A percentile compares a stretch with the other conserved stretches of the same genome.
phyloP scores from a whole-genome alignment of 2,113 vertebrate genomes.

The Lipophrys pholis region DNA sequence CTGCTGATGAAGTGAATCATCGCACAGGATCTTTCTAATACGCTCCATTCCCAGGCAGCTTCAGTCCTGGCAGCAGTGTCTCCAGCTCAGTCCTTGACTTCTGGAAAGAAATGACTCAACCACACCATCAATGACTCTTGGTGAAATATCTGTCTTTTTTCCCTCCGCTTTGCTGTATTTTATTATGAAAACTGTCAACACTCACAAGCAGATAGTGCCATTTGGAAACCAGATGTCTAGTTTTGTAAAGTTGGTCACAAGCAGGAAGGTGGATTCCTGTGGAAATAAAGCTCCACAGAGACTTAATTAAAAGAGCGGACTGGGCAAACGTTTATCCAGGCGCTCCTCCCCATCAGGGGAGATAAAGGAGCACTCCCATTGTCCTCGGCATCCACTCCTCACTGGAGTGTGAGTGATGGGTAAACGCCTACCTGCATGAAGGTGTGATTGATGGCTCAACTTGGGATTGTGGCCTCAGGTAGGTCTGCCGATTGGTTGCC shows the following conservation, averaged over 20 bases:
- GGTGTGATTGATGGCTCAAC: slow-evolving; percentile 75
- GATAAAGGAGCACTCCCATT: slow-evolving; percentile 73
- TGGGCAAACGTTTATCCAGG: slow-evolving; percentile 79
- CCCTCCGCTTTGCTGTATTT: slow-evolving; percentile 35
- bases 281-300: slow-evolving; percentile 74
- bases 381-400: slow-evolving; percentile 66
- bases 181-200: slow-evolving; percentile 27
- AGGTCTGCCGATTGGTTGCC: slow-evolving; percentile 43
- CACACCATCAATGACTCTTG: slow-evolving; percentile 25
- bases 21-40: slow-evolving; percentile 52
- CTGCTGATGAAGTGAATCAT: slow-evolving; percentile 69
- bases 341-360: slow-evolving; percentile 60
- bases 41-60: slow-evolving; percentile 18
- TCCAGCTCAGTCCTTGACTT: slow-evolving; percentile 27
- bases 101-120: slow-evolving; percentile 63
- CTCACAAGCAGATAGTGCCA: slow-evolving; percentile 40
- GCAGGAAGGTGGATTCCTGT: slow-evolving; percentile 71
- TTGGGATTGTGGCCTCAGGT: slow-evolving; percentile 63
- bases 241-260: slow-evolving; percentile 55
- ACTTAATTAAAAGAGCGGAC: slow-evolving; percentile 73
- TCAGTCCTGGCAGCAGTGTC: slow-evolving; percentile 36
- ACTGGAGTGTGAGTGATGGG: slow-evolving; percentile 76
- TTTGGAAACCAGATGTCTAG: slow-evolving; percentile 73
- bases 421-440: slow-evolving; percentile 76
- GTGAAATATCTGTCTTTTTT: slow-evolving; percentile 16